Evolutionary conservation across 2,113 vertebrate genomes (phyloP).

Genomic region (Lathamus discolor): DNA sequence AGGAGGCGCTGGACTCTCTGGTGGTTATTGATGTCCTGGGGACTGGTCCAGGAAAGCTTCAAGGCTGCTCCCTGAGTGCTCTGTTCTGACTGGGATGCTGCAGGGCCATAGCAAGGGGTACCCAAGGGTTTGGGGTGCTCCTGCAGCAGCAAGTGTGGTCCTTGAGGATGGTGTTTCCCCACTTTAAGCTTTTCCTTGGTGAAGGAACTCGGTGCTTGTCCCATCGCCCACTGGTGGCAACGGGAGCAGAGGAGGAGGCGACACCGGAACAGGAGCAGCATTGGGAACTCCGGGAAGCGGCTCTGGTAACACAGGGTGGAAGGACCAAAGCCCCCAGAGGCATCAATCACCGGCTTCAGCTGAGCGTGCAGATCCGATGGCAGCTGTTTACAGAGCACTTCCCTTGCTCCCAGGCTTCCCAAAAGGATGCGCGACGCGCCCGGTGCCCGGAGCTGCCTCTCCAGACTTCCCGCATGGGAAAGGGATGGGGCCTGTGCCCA

Average conservation of each 20-base stretch:
- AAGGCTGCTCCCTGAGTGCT: background rate
- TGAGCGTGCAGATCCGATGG: background rate
- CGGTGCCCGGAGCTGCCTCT: background rate
- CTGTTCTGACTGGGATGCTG: background rate
- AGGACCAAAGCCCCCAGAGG: background rate
- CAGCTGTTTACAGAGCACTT: constrained; percentile 40
- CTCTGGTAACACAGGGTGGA: constrained; percentile 37
- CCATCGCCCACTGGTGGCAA: background rate
- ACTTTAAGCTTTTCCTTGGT: no score
- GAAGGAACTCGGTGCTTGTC: background rate
- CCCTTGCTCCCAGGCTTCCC: background rate
- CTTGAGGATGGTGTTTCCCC: background rate
- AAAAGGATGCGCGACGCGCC: background rate
- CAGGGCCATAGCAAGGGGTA: background rate
- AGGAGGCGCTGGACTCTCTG: background rate
- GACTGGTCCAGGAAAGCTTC: fast-evolving
- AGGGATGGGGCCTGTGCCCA: fast-evolving
- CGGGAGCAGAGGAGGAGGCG: background rate
- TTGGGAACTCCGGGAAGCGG: background rate
- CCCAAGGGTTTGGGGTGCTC: fast-evolving
- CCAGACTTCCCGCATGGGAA: background rate
- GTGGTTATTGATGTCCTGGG: background rate
- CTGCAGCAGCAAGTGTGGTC: fast-evolving
- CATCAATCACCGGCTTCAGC: background rate
- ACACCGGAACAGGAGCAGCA: background rate